These are phyloP conservation scores for Tenthredo scrophulariae DNA, from an alignment of 2,888 invertebrate genomes.

Conservation along the genomic window DNA sequence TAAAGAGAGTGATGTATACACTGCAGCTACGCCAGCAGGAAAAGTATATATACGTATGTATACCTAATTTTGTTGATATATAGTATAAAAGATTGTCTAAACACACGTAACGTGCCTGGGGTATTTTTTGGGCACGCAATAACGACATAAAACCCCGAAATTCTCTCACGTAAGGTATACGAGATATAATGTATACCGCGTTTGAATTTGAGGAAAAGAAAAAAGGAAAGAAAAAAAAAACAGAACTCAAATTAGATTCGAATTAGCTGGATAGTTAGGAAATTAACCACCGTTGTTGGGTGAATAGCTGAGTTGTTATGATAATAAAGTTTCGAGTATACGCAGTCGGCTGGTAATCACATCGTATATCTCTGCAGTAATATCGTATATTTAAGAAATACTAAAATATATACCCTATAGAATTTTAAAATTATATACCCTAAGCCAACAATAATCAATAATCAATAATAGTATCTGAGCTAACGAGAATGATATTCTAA, in stretches of 20 bases:
- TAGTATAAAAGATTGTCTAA: constrained; percentile 68
- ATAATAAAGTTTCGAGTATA: not conserved
- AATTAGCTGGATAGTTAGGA: not conserved
- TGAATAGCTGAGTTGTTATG: not conserved
- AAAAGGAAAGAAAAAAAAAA: not conserved
- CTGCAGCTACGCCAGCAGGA: not conserved
- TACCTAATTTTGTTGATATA: not conserved
- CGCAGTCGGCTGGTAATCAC: not conserved
- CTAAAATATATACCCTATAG: not conserved
- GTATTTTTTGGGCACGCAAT: not conserved
- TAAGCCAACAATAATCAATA: not conserved
- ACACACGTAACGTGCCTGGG: not conserved
- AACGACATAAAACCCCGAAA: constrained; percentile 13
- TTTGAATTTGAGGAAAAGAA: not conserved
- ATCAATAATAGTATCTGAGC: not conserved
- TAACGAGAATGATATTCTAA: not conserved
- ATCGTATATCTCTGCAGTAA: not conserved
- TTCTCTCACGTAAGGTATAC: not conserved
- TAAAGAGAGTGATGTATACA: not conserved
- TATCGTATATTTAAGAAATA: not conserved
- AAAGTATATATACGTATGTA: not conserved
- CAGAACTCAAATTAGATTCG: not conserved
- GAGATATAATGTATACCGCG: not conserved
- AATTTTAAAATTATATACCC: not conserved
- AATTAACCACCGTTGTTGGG: not conserved